These are phyloP conservation scores for Caenorhabditis macrosperma DNA, from an alignment of 2,888 invertebrate genomes.

Conservation along the genomic window DNA sequence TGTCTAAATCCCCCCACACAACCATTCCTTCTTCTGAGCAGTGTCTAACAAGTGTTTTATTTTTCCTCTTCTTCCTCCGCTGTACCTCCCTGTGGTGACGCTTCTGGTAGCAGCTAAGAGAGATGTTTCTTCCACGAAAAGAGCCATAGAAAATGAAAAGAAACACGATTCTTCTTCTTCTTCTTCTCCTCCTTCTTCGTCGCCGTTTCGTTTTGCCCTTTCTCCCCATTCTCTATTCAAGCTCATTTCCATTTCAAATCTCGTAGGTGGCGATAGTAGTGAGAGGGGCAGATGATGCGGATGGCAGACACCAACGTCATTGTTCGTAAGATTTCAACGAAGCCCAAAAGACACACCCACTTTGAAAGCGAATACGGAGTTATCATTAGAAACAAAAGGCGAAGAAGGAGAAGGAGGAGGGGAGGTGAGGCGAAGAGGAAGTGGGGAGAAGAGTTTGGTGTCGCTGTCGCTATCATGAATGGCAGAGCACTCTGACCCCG, in stretches of 20 bases:
- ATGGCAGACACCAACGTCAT: conserved; percentile 9
- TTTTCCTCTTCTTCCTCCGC: conserved; percentile 8
- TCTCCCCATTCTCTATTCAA: conserved; percentile 17
- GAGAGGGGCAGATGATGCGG: not conserved
- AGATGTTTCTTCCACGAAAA: conserved; percentile 30
- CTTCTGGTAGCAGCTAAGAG: conserved; percentile 6
- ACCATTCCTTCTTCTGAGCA: conserved; percentile 28
- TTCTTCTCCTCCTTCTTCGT: conserved; percentile 5
- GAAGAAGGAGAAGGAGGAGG: not conserved
- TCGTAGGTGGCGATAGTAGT: conserved; percentile 5
- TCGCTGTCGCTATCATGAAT: conserved; percentile 13
- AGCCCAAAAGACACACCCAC: not conserved
- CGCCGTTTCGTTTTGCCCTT: not conserved
- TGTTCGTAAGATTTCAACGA: conserved; percentile 11
- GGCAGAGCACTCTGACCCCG: conserved; percentile 11
- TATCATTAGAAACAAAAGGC: not conserved
- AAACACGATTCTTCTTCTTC: conserved; percentile 4
- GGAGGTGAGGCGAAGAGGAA: not conserved
- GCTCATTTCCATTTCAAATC: conserved; percentile 18
- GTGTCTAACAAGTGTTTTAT: conserved; percentile 49
- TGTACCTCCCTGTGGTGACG: not conserved
- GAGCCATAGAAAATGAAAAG: conserved; percentile 28
- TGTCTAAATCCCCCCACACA: conserved; percentile 28
- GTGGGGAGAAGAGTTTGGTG: not conserved
- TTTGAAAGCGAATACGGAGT: not conserved